These are phyloP conservation scores for Pangasius sanitwongsei DNA, from an alignment of 2,797 vertebrate species.

Conservation along the genomic window DNA sequence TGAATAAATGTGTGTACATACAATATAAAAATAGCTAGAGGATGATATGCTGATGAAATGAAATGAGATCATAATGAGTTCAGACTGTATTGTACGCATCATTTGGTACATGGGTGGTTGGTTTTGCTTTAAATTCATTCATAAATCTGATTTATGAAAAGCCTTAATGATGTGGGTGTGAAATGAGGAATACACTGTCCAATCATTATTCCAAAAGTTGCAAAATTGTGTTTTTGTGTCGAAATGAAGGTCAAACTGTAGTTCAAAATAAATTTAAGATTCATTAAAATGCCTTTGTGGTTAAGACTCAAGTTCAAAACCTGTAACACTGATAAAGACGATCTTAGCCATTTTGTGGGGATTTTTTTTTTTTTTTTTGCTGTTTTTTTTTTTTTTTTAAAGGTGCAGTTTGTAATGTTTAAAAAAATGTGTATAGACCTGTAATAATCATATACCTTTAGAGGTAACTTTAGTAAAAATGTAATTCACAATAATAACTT, in stretches of 20 bases:
- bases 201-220: not conserved
- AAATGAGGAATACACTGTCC: not conserved
- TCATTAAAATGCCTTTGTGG: not conserved
- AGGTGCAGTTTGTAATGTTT: not conserved
- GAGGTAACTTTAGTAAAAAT: not conserved
- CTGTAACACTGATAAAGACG: not conserved
- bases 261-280: not conserved
- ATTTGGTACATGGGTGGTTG: not conserved
- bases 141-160: not conserved
- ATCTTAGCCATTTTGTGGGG: not conserved
- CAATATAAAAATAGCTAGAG: slow-evolving; percentile 51
- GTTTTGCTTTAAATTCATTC: slow-evolving; percentile 7
- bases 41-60: slow-evolving; percentile 28
- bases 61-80: not conserved
- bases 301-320: not conserved
- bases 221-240: not conserved
- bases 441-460: not conserved
- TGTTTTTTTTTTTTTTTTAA: not conserved
- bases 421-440: not conserved
- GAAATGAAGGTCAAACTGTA: not conserved
- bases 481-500: not conserved
- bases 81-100: not conserved
- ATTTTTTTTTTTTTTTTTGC: not conserved
- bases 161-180: not conserved
- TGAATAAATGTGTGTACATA: slow-evolving; percentile 41